A percentile compares a stretch with the other conserved stretches of the same genome.
Conservation (phyloP, 2,888 invertebrate species). For the Chromoteleia sp. region DNA sequence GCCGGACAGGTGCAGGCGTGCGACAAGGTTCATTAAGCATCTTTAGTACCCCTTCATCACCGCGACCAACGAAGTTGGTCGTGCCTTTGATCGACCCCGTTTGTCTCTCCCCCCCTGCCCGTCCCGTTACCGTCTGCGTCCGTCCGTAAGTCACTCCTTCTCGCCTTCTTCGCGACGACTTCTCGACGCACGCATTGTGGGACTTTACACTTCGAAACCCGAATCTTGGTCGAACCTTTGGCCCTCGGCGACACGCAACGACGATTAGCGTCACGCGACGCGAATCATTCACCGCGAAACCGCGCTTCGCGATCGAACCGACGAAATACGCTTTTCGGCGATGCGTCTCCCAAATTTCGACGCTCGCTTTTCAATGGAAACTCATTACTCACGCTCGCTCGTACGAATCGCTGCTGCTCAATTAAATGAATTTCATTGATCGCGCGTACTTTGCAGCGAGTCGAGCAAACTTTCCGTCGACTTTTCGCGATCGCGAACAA, state of each 20-base stretch:
- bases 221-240: constrained; percentile 53
- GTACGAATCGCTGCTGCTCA: no score
- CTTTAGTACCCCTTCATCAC: constrained; percentile 63
- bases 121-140: background rate
- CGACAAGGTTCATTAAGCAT: constrained; percentile 66
- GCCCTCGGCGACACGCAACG: constrained; percentile 51
- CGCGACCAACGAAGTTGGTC: constrained; percentile 42
- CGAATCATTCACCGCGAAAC: constrained; percentile 71
- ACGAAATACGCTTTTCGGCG: constrained; percentile 9
- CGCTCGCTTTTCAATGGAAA: background rate
- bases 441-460: no score
- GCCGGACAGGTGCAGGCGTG: constrained; percentile 64
- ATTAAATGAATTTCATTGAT: no score
- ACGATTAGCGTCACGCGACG: constrained; percentile 75
- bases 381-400: no score
- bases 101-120: constrained; percentile 27
- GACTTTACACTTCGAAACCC: constrained; percentile 42
- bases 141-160: background rate
- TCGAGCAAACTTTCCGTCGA: no score
- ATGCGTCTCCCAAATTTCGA: background rate
- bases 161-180: constrained; percentile 30
- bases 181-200: constrained; percentile 55
- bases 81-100: constrained; percentile 59
- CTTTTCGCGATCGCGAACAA: no score
- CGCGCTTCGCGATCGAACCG: constrained; percentile 29